Evolutionary conservation across 2,797 vertebrate genomes (phyloP), one percentile per base, ranked within the genome.

Genomic region (Microchirus variegatus): DNA sequence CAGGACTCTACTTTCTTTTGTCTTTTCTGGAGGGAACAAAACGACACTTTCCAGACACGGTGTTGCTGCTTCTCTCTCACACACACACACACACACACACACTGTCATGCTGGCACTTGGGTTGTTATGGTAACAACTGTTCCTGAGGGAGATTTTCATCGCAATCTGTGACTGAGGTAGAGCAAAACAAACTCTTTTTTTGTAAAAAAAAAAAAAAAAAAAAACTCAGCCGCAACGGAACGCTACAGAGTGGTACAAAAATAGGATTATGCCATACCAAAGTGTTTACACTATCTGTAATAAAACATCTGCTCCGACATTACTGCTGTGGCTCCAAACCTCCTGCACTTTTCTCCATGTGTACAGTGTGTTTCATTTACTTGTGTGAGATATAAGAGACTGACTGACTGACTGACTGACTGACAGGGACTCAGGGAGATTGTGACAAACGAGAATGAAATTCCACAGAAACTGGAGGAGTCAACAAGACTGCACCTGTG

Each of bases 81-180:
- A 49, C 75, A n/a, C n/a, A n/a, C n/a, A n/a, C n/a, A n/a, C n/a
- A n/a, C n/a, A n/a, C n/a, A n/a, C 45, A 47, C 51, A 82, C 56
- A 49, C 75, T 56, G 63, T 83, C 82, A 71, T 66, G 77, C 70
- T 66, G 46, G 60, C 73, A 83, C 83, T 84, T 73, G 71, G 85
- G 81, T 90, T 87, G 85, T 89, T 87, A 85, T 85, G 78, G 81
- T 75, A 85, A 87, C 83, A 70, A 66, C 47, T 51, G 54, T 62
- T 76, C 73, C 70, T 15, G 22, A 48, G 42, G 49, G 59, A 77
- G 73, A 63, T 83, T 56, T 69, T 63, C 44, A 77, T 77, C 75
- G 45, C 16, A 77, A 59, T 66, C 50, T 19, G 55, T 67, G 48
- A 51, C 13, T 11, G 8, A 70, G 54, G 36, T 55, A 42, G n/a